Evolutionary conservation across 2,113 vertebrate genomes (phyloP).

Genomic region (Chionomys nivalis): DNA sequence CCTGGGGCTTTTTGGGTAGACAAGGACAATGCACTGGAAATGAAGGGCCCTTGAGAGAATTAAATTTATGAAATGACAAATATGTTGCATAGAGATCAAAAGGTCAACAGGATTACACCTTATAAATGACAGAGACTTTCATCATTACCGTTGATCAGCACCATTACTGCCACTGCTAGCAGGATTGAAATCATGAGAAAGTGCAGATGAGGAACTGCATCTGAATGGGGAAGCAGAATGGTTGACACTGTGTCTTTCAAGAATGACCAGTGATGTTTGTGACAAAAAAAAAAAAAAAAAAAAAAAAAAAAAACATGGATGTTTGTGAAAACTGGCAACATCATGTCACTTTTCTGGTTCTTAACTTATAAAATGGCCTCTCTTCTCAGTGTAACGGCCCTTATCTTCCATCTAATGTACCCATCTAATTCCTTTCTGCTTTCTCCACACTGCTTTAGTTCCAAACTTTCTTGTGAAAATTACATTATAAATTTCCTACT

Average conservation of each 20-base stretch:
- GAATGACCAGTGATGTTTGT: neutral
- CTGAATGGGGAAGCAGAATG: neutral
- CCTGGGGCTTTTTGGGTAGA: neutral
- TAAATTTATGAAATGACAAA: neutral
- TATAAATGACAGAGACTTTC: neutral
- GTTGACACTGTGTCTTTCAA: accelerated
- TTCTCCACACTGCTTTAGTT: neutral
- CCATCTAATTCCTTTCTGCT: neutral
- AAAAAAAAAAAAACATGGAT: neutral
- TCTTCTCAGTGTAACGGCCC: neutral
- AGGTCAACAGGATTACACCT: neutral
- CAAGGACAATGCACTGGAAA: neutral
- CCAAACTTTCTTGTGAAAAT: neutral
- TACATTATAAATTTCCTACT: neutral
- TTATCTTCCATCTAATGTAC: neutral
- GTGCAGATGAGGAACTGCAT: neutral
- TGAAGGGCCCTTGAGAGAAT: neutral
- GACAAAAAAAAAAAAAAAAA: neutral
- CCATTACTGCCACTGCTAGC: neutral
- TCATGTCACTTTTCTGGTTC: neutral
- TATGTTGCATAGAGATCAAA: neutral
- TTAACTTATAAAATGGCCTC: neutral
- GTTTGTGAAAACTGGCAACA: neutral
- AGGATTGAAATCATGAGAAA: neutral
- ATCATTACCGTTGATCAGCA: neutral